A percentile compares a stretch with the other conserved stretches of the same genome.
Conservation (phyloP, 2,797 vertebrate species). For the Chromis chromis region DNA sequence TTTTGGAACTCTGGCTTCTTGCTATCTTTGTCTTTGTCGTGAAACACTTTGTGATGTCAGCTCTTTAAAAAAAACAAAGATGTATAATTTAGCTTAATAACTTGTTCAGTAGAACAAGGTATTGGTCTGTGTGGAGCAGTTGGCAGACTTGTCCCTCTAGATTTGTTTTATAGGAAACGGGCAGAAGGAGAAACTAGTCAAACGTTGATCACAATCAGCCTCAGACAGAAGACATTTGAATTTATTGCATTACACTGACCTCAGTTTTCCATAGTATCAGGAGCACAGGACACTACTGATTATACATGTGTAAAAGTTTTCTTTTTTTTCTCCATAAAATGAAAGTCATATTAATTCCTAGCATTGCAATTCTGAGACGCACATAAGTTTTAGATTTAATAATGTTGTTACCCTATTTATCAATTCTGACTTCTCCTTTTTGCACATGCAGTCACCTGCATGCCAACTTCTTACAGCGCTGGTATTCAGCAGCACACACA, state of each 20-base stretch:
- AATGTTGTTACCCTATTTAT: too few relatives aligned
- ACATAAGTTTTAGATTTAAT: too few relatives aligned
- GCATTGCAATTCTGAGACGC: not conserved
- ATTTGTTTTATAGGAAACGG: not conserved
- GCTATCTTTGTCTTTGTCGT: not conserved
- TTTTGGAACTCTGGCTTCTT: too few relatives aligned
- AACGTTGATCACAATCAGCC: not conserved
- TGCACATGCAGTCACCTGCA: not conserved
- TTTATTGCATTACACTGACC: not conserved
- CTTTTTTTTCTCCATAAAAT: too few relatives aligned
- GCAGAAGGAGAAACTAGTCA: not conserved
- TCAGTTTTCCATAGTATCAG: too few relatives aligned
- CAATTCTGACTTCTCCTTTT: not conserved
- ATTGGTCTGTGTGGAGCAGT: too few relatives aligned
- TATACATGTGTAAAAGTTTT: too few relatives aligned
- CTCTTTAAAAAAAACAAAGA: too few relatives aligned
- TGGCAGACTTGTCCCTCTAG: too few relatives aligned
- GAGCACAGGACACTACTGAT: too few relatives aligned
- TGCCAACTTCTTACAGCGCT: not conserved
- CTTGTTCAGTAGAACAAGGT: not conserved
- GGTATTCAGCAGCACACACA: not conserved
- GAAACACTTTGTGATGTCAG: not conserved
- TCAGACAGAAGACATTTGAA: not conserved
- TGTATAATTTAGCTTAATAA: not conserved
- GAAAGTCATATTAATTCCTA: too few relatives aligned